These are phyloP conservation scores for Amphilophus citrinellus DNA, from an alignment of 2,113 vertebrate genomes.

Conservation along the genomic window DNA sequence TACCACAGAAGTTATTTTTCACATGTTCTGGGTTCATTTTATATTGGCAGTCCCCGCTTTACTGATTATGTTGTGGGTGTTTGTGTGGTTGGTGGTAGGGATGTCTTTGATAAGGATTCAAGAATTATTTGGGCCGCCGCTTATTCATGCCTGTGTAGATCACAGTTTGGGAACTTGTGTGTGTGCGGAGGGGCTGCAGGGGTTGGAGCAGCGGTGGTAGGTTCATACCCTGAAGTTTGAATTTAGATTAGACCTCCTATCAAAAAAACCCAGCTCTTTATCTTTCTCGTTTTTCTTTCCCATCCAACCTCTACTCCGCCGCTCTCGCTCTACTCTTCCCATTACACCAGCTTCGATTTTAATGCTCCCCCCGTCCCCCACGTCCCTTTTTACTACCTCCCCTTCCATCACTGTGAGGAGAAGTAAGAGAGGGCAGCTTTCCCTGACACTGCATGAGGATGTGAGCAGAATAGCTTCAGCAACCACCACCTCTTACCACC, in stretches of 20 bases:
- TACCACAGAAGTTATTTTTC: slow-evolving; percentile 3
- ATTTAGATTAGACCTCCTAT: slow-evolving; percentile 40
- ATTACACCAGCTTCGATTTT: slow-evolving; percentile 39
- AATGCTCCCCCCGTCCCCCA: slow-evolving; percentile 15
- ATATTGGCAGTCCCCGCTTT: not conserved
- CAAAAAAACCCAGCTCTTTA: slow-evolving; percentile 21
- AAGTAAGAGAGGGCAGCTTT: slow-evolving; percentile 61
- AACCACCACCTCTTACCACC: slow-evolving; percentile 7
- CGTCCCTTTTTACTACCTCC: slow-evolving; percentile 4
- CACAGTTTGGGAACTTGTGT: slow-evolving; percentile 13
- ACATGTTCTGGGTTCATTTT: not conserved
- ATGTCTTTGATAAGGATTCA: slow-evolving; percentile 41
- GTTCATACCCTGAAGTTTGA: slow-evolving; percentile 42
- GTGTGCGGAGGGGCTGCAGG: not conserved
- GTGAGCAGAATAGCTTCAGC: slow-evolving; percentile 76
- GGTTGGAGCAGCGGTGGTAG: not conserved
- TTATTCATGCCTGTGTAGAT: slow-evolving; percentile 20
- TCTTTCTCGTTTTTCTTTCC: slow-evolving; percentile 25
- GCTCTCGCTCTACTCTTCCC: slow-evolving; percentile 19
- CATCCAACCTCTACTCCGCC: not conserved
- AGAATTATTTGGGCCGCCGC: slow-evolving; percentile 25
- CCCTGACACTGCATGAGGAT: slow-evolving; percentile 78
- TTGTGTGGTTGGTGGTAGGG: not conserved
- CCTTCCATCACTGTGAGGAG: slow-evolving; percentile 44
- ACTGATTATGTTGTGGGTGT: not conserved